Evolutionary conservation across 1,140 invertebrate genomes (phyloP).

Genomic region (Rhizoglyphus robini): DNA sequence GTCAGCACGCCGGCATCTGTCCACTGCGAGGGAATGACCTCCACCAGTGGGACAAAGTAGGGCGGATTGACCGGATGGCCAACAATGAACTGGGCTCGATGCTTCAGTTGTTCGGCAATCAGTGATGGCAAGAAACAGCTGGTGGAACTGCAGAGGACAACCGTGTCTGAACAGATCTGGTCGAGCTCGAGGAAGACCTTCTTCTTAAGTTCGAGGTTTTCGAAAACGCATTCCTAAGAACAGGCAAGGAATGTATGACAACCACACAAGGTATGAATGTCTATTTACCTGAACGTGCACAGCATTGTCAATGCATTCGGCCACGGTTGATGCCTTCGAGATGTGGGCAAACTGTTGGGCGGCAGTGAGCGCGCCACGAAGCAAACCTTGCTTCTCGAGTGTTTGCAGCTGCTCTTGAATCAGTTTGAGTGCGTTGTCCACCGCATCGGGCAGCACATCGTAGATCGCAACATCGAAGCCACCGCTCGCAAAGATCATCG

Average conservation of each 20-base stretch:
- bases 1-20: conserved; percentile 49
- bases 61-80: conserved; percentile 93
- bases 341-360: conserved; percentile 61
- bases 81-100: conserved; percentile 57
- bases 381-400: conserved; percentile 51
- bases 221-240: conserved; percentile 85
- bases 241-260: conserved; percentile 25
- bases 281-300: conserved; percentile 23
- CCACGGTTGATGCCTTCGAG: conserved; percentile 30
- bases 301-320: conserved; percentile 32
- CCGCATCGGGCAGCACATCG: conserved; percentile 60
- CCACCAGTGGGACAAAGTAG: conserved; percentile 83
- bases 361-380: conserved; percentile 56
- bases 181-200: conserved; percentile 66
- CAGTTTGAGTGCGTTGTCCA: conserved; percentile 48
- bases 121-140: conserved; percentile 74
- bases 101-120: conserved; percentile 59
- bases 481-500: conserved; percentile 84
- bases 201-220: conserved; percentile 67
- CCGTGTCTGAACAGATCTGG: conserved; percentile 44
- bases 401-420: conserved; percentile 55
- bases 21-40: conserved; percentile 85
- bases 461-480: conserved; percentile 73
- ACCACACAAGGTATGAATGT: background rate
- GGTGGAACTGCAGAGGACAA: conserved; percentile 66